Conservation (phyloP, 2,797 vertebrate species). For the Phoebastria nigripes region DNA sequence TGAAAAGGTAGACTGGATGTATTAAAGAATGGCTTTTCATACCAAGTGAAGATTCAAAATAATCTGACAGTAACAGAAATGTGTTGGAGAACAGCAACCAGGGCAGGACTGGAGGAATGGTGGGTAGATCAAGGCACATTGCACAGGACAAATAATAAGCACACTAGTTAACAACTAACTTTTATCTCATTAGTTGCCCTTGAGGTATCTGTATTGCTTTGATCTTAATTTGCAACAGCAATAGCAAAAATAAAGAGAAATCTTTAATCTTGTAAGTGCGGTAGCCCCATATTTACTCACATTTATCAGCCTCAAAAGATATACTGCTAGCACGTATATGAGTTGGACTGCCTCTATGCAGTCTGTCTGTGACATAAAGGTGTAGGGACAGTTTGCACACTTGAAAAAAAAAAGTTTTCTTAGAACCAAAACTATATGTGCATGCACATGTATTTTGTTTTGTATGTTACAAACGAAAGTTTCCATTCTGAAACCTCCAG, state of each 20-base stretch:
- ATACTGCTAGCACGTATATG: rapidly evolving
- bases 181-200: neutral
- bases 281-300: neutral
- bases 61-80: neutral
- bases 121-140: neutral
- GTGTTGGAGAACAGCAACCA: neutral
- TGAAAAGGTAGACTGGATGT: neutral
- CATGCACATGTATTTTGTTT: neutral
- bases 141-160: neutral
- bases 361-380: neutral
- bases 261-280: neutral
- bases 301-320: neutral
- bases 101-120: neutral
- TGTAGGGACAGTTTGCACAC: neutral
- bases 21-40: constrained; percentile 6
- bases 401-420: neutral
- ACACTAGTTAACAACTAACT: neutral
- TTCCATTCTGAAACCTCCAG: neutral
- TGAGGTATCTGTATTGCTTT: neutral
- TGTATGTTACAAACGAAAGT: neutral
- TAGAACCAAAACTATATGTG: neutral
- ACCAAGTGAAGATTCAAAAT: neutral
- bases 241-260: neutral
- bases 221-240: neutral
- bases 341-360: neutral